These are phyloP conservation scores for Leucophenga maculata DNA, from an alignment of 2,888 invertebrate genomes.

Conservation along the genomic window DNA sequence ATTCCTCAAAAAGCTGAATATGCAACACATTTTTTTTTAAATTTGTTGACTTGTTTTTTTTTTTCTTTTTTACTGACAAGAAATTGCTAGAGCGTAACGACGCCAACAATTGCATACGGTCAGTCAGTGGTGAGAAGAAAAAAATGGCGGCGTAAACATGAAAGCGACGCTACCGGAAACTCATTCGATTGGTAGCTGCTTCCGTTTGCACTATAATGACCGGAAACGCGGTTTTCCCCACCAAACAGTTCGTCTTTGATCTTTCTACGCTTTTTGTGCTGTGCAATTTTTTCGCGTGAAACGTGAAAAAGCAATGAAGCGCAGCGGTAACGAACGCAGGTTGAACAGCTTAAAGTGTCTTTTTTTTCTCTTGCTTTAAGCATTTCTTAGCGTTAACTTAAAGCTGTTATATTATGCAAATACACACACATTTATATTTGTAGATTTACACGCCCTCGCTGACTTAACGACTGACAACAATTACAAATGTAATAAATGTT, in stretches of 20 bases:
- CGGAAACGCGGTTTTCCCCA: conserved; percentile 62
- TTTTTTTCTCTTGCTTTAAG: too few relatives aligned
- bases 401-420: neutral
- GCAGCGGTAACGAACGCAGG: neutral
- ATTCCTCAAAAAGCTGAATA: conserved; percentile 31
- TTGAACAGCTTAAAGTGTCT: too few relatives aligned
- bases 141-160: conserved; percentile 35
- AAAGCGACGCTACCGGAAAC: conserved; percentile 60
- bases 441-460: neutral
- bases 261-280: conserved; percentile 25
- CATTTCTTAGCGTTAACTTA: too few relatives aligned
- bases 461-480: conserved; percentile 55
- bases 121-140: conserved; percentile 36
- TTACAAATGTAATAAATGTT: conserved; percentile 66
- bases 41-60: neutral
- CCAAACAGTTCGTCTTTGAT: conserved; percentile 34
- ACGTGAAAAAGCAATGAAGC: too few relatives aligned
- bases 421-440: neutral
- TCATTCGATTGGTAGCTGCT: conserved; percentile 71
- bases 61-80: neutral
- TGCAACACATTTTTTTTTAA: conserved; percentile 19
- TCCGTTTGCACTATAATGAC: conserved; percentile 71
- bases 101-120: conserved; percentile 14
- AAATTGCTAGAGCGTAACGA: conserved; percentile 26
- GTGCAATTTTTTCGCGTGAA: conserved; percentile 45